Conservation (phyloP, 2,888 invertebrate species). For the Ochropleura leucogaster region DNA sequence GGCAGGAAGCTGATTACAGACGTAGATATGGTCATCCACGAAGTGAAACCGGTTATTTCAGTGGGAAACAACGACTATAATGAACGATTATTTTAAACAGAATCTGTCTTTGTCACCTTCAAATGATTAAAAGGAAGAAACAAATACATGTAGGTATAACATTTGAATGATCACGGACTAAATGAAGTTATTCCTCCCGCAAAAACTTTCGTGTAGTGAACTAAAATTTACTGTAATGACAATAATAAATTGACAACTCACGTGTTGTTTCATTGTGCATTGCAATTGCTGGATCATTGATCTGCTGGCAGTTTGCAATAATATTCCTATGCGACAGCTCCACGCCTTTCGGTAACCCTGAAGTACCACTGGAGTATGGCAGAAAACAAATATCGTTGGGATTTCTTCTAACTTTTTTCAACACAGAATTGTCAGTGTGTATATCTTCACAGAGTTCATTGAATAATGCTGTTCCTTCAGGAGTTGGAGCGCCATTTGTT, state of each 20-base stretch:
- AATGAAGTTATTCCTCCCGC: too few species aligned
- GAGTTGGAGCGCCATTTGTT: slow-evolving; percentile 79
- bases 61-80: too few species aligned
- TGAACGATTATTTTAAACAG: too few species aligned
- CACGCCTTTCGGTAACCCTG: slow-evolving; percentile 95
- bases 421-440: slow-evolving; percentile 88
- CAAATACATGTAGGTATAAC: too few species aligned
- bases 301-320: slow-evolving; percentile 87
- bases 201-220: background rate
- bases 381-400: slow-evolving; percentile 92
- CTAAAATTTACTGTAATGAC: background rate
- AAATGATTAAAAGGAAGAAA: too few species aligned
- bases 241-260: slow-evolving; percentile 62
- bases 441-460: slow-evolving; percentile 91
- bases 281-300: slow-evolving; percentile 77
- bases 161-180: too few species aligned
- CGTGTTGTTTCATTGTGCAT: slow-evolving; percentile 83
- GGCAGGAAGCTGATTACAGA: background rate
- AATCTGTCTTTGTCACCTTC: too few species aligned
- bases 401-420: slow-evolving; percentile 84
- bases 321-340: slow-evolving; percentile 92
- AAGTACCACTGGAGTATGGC: slow-evolving; percentile 97
- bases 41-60: background rate
- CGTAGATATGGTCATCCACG: background rate
- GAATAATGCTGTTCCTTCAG: slow-evolving; percentile 90